Conservation (phyloP, 2,797 vertebrate genomes). For the Bradypodion pumilum region DNA sequence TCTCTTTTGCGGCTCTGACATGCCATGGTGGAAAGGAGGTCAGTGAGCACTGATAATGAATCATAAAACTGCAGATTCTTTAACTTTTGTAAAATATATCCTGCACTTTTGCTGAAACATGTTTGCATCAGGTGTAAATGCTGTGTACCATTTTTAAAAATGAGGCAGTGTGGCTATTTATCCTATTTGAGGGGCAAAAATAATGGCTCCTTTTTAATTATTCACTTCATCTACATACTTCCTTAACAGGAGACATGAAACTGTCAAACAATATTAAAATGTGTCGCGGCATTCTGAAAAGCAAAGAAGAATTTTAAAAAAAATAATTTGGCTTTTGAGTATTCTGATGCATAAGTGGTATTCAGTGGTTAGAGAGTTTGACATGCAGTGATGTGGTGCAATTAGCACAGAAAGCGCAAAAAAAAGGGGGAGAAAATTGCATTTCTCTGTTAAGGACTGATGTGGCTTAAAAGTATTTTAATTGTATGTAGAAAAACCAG, state of each 20-base stretch:
- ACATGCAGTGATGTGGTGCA: conserved; percentile 6
- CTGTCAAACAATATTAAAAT: conserved; percentile 56
- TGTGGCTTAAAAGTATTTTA: conserved; percentile 55
- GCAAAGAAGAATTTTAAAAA: conserved; percentile 45
- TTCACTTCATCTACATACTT: conserved; percentile 43
- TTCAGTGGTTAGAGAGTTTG: conserved; percentile 40
- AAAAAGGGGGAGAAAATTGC: conserved; percentile 42
- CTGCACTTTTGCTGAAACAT: conserved; percentile 49
- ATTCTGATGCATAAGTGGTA: conserved; percentile 39
- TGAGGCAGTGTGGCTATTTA: conserved; percentile 39
- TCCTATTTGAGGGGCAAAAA: conserved; percentile 44
- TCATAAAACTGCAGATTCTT: conserved; percentile 45
- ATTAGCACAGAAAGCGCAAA: conserved; percentile 41
- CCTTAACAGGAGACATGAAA: conserved; percentile 49
- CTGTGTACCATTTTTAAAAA: conserved; percentile 49
- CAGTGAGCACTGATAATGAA: conserved; percentile 55
- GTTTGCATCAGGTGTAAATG: conserved; percentile 44
- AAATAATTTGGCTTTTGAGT: conserved; percentile 45
- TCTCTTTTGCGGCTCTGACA: conserved; percentile 32
- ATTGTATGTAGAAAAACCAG: conserved; percentile 52
- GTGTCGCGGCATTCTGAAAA: conserved; percentile 45
- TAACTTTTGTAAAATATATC: conserved; percentile 36
- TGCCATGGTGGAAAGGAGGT: conserved; percentile 40
- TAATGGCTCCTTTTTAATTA: conserved; percentile 66
- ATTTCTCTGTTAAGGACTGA: conserved; percentile 34